Base-by-base conservation (phyloP, 2,888 invertebrate species). In the Oegoconia quadripuncta region DNA sequence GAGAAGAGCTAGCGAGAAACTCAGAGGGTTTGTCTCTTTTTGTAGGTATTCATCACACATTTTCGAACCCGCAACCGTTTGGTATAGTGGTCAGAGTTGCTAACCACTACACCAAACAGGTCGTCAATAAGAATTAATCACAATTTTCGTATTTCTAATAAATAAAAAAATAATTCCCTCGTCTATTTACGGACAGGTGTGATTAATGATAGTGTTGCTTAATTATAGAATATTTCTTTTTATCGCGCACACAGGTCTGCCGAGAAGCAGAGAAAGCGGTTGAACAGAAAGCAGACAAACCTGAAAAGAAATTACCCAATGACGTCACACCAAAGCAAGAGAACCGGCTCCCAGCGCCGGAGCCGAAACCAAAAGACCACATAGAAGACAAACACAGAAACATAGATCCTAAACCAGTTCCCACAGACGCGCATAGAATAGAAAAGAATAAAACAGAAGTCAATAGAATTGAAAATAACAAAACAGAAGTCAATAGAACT, bases 181-280 rank as follows among this genome's bases (percentile, higher is more conserved):
- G n/a, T n/a, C n/a, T n/a, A n/a, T n/a, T n/a, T n/a, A n/a, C n/a
- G n/a, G n/a, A n/a, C n/a, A n/a, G n/a, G n/a, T n/a, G n/a, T n/a
- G n/a, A n/a, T n/a, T n/a, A n/a, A n/a, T n/a, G n/a, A n/a, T n/a
- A n/a, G n/a, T n/a, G n/a, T n/a, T n/a, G n/a, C n/a, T n/a, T n/a
- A n/a, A n/a, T n/a, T 17, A 9, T 15, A 7, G n/a, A 27, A 12
- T 8, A 5, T 13, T 14, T n/a, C 7, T 11, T 16, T n/a, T n/a
- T n/a, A n/a, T n/a, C n/a, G n/a, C n/a, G n/a, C n/a, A n/a, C n/a
- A 2, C 60, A 87, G 86, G 84, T 83, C 44, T 83, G 83, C 58
- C 64, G 78, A 58, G 86, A 86, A 44, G 86, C 87, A 30, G 86
- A 83, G 40, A 77, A 79, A 47, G 75, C 71, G n/a, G 82, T 88